Base-by-base conservation (phyloP, 2,888 invertebrate species). In the Eulithis testata region DNA sequence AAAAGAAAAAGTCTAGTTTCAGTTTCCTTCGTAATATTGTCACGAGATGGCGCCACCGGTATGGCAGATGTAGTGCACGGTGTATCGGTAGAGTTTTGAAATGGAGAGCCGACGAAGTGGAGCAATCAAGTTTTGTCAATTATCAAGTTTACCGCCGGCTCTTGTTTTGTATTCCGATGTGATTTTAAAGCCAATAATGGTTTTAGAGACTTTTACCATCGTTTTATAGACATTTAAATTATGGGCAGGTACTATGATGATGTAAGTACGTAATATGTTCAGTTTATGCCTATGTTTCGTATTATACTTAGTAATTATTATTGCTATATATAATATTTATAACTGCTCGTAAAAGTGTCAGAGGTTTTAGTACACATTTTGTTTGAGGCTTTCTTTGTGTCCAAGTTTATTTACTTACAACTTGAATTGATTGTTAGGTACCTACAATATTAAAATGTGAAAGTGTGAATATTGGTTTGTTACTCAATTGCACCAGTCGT, bases 1-100 rank as follows among this genome's bases (percentile, higher is more conserved):
- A 4, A 36, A n/a, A 51, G 12, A 51, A 9, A 47, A 7, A 14
- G 21, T 21, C 49, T 21, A 49, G 49, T 49, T 49, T 8, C 43
- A n/a, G 11, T 49, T n/a, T 37, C 45, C 52, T 63, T 50, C 40
- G 37, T 14, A n/a, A 63, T 43, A 27, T 47, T 37, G 43, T 7
- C 8, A 60, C 27, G 44, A 66, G 66, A 66, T 66, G 66, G 60
- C 60, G 60, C 60, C 53, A 60, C 49, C 40, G 9, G 63, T 63
- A 52, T n/a, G 62, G 58, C 54, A 36, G 45, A 45, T 51, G 53
- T 12, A 37, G 21, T 37, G 50, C 8, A 47, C 50, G 43, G 36
- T 54, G 43, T 51, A 60, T 14, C 45, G 57, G 65, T 50, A 47
- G 54, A 37, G 27, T 58, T 53, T 43, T 60, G 63, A 66, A 66